Evolutionary conservation across 2,797 vertebrate species (phyloP), one percentile per base, ranked within the genome.

Genomic region (Rhynchonycteris naso): DNA sequence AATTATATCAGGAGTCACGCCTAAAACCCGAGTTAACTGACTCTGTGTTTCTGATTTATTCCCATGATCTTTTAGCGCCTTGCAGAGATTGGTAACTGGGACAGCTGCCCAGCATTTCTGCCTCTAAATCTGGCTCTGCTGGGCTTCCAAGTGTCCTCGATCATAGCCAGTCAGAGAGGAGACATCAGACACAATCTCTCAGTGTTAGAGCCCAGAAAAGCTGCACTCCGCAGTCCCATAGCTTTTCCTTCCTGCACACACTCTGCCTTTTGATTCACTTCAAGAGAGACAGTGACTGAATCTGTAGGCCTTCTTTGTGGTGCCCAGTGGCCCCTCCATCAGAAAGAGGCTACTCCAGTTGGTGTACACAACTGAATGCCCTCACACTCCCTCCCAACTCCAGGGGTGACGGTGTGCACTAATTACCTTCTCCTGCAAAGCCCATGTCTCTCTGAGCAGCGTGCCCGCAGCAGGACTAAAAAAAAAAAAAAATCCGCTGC

Each of bases 391-490:
- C 79, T 88, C 72, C 71, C 56, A 24, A 4, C 76, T 84, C 43
- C 16, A 66, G 92, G 94, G 96, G 93, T 54, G 76, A 95, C 89
- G 24, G 35, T 43, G 71, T 35, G 80, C 33, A 18, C 93, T 92
- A 97, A 96, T 97, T 94, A 81, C 88, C 90, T 91, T 93, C 93
- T 56, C 94, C 92, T 72, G 92, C 59, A 76, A 93, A 94, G 90
- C 82, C 72, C 21, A 1, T 0, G 7, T 69, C 80, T 92, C 87
- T 94, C 63, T 7, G 59, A 97, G 96, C 88, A 52, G 76, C 12
- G 0, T 88, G 84, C 35, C 94, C 95, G 28, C 94, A 92, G 93
- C 92, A 97, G 91, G 94, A 93, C 86, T 89, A 95, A 59, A 1
- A 26, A 78, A 4, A 43, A 59, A 1, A 26, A 78, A 89, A 96